Conservation (phyloP, 2,888 invertebrate species). For the Melitaea athalia region DNA sequence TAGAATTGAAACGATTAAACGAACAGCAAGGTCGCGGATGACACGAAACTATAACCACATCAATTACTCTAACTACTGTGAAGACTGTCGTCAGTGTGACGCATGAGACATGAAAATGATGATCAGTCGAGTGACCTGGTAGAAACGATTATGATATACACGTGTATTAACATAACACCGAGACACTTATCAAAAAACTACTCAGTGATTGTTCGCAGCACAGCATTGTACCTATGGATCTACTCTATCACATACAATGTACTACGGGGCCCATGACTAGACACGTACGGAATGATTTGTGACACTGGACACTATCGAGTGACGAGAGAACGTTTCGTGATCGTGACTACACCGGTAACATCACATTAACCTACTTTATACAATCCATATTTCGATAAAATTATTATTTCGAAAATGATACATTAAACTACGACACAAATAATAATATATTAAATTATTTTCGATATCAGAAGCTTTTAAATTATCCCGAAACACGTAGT, state of each 20-base stretch:
- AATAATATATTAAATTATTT: slow-evolving; percentile 25
- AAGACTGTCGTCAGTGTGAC: slow-evolving; percentile 47
- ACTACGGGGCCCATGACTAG: slow-evolving; percentile 70
- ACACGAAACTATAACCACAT: slow-evolving; percentile 73
- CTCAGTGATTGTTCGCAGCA: slow-evolving; percentile 61
- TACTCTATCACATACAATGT: slow-evolving; percentile 66
- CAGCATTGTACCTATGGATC: slow-evolving; percentile 55
- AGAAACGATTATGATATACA: slow-evolving; percentile 47
- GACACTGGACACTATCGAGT: slow-evolving; percentile 46
- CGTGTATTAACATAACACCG: slow-evolving; percentile 46
- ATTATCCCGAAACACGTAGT: slow-evolving; percentile 57
- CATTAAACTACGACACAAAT: slow-evolving; percentile 38
- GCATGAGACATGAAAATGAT: slow-evolving; percentile 18
- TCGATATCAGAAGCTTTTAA: slow-evolving; percentile 51
- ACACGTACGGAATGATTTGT: slow-evolving; percentile 61
- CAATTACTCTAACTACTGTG: slow-evolving; percentile 68
- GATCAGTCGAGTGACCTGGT: slow-evolving; percentile 16
- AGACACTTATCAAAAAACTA: slow-evolving; percentile 55
- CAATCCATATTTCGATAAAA: slow-evolving; percentile 55
- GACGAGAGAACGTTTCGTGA: slow-evolving; percentile 35
- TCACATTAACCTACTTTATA: slow-evolving; percentile 78
- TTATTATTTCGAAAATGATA: slow-evolving; percentile 37
- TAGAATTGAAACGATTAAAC: slow-evolving; percentile 47
- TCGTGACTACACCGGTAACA: slow-evolving; percentile 50
- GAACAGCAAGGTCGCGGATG: slow-evolving; percentile 47